phyloP scores from a whole-genome alignment of 2,797 vertebrate species.

The Acridotheres tristis region DNA sequence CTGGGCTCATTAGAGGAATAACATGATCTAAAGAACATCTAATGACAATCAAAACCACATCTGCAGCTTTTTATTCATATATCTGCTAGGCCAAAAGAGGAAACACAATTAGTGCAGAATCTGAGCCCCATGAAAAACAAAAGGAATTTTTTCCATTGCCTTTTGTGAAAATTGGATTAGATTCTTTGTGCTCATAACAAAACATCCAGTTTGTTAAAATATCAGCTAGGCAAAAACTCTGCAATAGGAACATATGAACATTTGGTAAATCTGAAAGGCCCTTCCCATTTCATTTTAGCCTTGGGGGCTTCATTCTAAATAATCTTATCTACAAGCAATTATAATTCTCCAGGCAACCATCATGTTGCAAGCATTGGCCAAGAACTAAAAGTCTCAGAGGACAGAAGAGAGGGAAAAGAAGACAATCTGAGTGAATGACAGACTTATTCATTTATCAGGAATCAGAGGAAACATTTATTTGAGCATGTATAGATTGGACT shows the following conservation, averaged over 20 bases:
- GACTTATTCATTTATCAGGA: not conserved
- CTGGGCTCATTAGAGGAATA: not conserved
- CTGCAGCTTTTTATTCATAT: not conserved
- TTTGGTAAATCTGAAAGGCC: not conserved
- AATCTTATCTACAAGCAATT: not conserved
- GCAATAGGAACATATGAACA: not conserved
- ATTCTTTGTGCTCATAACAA: not conserved
- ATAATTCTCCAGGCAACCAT: not conserved
- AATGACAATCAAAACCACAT: not conserved
- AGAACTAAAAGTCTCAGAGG: not conserved
- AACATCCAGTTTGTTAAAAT: not conserved
- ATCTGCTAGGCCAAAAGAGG: not conserved
- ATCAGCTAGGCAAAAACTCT: not conserved
- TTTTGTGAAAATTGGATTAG: slow-evolving; percentile 14
- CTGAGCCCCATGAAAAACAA: not conserved
- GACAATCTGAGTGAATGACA: not conserved
- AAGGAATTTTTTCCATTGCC: not conserved
- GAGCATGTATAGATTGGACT: not conserved
- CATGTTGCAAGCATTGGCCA: not conserved
- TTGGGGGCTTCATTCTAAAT: not conserved
- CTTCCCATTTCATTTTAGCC: not conserved
- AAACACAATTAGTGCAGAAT: not conserved
- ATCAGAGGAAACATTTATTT: not conserved
- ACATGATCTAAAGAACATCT: not conserved
- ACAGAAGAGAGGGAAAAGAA: not conserved